phyloP scores from a whole-genome alignment of 1,140 invertebrate species.

The Solen grandis region DNA sequence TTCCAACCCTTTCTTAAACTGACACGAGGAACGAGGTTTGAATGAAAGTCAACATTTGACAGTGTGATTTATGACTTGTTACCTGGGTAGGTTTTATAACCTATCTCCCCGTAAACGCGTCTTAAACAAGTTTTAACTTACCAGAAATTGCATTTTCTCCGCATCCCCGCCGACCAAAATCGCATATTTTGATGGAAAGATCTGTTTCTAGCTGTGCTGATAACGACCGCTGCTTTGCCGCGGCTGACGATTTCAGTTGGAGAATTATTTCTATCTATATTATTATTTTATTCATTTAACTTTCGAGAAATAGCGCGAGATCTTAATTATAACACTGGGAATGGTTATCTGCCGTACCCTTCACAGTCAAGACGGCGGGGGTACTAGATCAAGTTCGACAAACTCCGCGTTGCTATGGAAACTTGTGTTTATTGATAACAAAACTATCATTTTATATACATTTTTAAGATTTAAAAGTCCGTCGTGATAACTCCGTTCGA shows the following conservation, averaged over 20 bases:
- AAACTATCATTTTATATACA: slow-evolving; percentile 54
- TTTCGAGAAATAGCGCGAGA: slow-evolving; percentile 47
- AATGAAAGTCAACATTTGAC: slow-evolving; percentile 38
- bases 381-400: slow-evolving; percentile 55
- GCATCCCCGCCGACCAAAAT: slow-evolving; percentile 27
- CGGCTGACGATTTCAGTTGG: slow-evolving; percentile 34
- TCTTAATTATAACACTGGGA: slow-evolving; percentile 49
- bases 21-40: no score
- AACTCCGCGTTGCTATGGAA: slow-evolving; percentile 37
- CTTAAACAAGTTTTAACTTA: slow-evolving; percentile 19
- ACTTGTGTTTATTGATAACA: slow-evolving; percentile 56
- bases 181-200: slow-evolving; percentile 40
- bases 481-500: slow-evolving; percentile 50
- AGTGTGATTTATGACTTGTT: slow-evolving; percentile 49
- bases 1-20: no score
- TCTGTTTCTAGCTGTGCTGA: slow-evolving; percentile 43
- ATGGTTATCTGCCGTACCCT: slow-evolving; percentile 46
- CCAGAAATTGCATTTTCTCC: slow-evolving; percentile 20
- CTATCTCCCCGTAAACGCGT: slow-evolving; percentile 22
- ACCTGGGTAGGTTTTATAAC: slow-evolving; percentile 45
- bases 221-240: slow-evolving; percentile 33
- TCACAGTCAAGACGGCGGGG: slow-evolving; percentile 30
- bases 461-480: slow-evolving; percentile 48
- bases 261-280: slow-evolving; percentile 42
- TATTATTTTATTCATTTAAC: slow-evolving; percentile 47